Conservation (phyloP, 2,797 vertebrate species). For the Hippoglossus hippoglossus region DNA sequence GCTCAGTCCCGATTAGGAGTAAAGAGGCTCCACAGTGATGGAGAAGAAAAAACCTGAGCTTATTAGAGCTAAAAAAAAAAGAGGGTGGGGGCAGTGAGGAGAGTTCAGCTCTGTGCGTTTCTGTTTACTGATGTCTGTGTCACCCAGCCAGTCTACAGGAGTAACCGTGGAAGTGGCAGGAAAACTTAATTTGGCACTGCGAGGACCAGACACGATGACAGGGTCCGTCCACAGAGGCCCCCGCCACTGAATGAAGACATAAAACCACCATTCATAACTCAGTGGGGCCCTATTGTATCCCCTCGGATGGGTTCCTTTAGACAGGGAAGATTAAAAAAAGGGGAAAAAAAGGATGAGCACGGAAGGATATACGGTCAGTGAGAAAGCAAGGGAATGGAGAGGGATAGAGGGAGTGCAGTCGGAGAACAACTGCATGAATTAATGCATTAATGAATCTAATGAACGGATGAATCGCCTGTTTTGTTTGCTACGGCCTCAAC, state of each 20-base stretch:
- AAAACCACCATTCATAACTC: slow-evolving; percentile 54
- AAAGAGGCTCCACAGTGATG: neutral
- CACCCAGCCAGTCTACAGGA: slow-evolving; percentile 2
- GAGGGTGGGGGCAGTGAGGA: neutral
- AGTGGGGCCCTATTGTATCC: slow-evolving; percentile 35
- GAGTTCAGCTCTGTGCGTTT: neutral
- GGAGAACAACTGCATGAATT: slow-evolving; percentile 29
- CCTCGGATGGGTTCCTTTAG: slow-evolving; percentile 36
- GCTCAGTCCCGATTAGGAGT: slow-evolving; percentile 10
- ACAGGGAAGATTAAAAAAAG: slow-evolving; percentile 36
- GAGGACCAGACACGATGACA: slow-evolving; percentile 44
- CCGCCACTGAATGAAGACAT: slow-evolving; percentile 40
- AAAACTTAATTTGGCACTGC: slow-evolving; percentile 30
- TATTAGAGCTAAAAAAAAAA: slow-evolving; percentile 11
- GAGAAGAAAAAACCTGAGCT: slow-evolving; percentile 8
- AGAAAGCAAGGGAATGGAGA: slow-evolving; percentile 2
- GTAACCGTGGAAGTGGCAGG: slow-evolving; percentile 33
- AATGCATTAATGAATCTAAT: slow-evolving; percentile 53
- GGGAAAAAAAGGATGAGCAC: slow-evolving; percentile 4
- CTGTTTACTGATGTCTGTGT: slow-evolving; percentile 26
- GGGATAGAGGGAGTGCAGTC: neutral
- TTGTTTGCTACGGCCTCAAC: slow-evolving; percentile 67
- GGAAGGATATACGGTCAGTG: slow-evolving; percentile 29
- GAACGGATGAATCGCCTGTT: slow-evolving; percentile 68
- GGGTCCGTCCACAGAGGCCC: slow-evolving; percentile 22